Conservation (phyloP, 2,113 vertebrate species). For the Microtus montanus region DNA sequence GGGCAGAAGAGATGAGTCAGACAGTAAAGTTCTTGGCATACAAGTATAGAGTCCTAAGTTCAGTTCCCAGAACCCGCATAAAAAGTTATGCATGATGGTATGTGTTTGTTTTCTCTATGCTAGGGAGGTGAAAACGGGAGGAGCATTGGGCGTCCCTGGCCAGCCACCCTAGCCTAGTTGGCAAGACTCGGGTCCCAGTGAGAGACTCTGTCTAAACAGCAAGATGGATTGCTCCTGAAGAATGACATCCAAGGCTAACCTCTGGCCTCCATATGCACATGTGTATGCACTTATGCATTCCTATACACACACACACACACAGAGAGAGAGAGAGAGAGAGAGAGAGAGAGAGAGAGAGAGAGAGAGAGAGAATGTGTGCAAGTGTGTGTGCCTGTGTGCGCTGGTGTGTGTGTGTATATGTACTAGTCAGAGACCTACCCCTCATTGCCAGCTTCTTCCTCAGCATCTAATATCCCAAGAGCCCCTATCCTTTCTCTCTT, state of each 20-base stretch:
- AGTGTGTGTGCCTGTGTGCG: too few species aligned
- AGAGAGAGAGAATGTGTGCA: too few species aligned
- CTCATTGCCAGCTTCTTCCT: background rate
- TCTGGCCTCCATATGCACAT: background rate
- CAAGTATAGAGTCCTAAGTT: background rate
- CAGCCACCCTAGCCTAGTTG: too few species aligned
- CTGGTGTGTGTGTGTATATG: background rate
- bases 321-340: background rate
- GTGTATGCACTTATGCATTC: background rate
- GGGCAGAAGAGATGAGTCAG: background rate
- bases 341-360: background rate
- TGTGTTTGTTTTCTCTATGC: background rate
- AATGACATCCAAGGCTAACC: background rate
- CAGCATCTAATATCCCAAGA: background rate
- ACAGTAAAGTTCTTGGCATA: background rate
- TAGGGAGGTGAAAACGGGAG: background rate
- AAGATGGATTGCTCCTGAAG: background rate
- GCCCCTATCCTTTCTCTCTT: background rate
- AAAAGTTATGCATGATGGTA: background rate
- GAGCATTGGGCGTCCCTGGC: background rate
- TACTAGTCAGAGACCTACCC: background rate
- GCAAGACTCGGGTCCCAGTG: background rate
- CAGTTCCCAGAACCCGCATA: background rate
- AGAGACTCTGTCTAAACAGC: background rate
- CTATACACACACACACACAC: background rate